Base-by-base conservation (phyloP, 2,113 vertebrate species). In the Salvelinus namaycush region DNA sequence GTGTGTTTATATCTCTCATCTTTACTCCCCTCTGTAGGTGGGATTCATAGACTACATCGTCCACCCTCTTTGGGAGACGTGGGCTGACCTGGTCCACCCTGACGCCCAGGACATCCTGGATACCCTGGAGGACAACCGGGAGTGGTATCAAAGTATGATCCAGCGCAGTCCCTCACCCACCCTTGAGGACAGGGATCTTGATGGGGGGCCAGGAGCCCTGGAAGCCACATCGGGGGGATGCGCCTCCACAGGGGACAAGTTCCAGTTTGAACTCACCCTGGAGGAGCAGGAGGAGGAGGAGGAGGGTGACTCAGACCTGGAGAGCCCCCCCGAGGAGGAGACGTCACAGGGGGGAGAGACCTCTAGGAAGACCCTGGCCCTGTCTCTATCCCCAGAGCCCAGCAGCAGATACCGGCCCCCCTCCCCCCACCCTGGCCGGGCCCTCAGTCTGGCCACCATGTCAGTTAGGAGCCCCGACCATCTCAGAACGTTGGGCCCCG, bases 111-210 rank as follows among this genome's bases (percentile, higher is more conserved):
- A 95, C 73, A 94, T 98, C 79, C 84, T 98, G 90, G 96, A 97
- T 87, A 97, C 93, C 0, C 90, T 98, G 83, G 96, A 98, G 83
- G 97, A 98, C 92, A 98, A 98, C 89, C 89, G 96, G 3, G 95
- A 97, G 34, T 98, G 96, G 96, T 98, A 97, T 89, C 96, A 97
- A 88, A 97, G 95, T 90, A 97, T 96, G 95, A 96, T 98, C 82
- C 95, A 95, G 0, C 93, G 86, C 76, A 98, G 97, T 88, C 97
- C 97, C 0, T 93, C 88, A 0, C 93, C 92, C 57, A 29, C 44
- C 31, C 57, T 9, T 11, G 66, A 86, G 1, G 83, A 5, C 0
- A 60, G 48, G 27, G 81, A 44, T 64, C 80, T 34, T 69, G 80
- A 62, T 78, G 75, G 71, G 39, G 73, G 72, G 31, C 59, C 62